A percentile compares a stretch with the other conserved stretches of the same genome.
Evolutionary conservation across 2,888 invertebrate genomes (phyloP).

Genomic region (Machimus rusticus): DNA sequence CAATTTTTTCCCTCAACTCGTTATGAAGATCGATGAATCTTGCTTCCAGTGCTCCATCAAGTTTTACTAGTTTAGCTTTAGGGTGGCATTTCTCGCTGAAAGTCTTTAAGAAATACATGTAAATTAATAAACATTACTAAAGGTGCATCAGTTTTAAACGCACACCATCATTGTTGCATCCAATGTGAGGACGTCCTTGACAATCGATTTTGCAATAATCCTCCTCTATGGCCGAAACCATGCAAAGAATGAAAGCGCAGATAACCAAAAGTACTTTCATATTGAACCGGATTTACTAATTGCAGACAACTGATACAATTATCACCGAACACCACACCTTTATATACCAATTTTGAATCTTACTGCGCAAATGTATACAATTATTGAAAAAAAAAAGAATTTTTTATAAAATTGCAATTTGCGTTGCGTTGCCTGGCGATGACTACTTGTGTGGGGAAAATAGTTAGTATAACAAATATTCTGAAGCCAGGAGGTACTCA

Average conservation of each 20-base stretch:
- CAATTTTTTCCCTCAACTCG: conserved; percentile 48
- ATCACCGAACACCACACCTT: not conserved
- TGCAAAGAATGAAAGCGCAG: not conserved
- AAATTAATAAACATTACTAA: not conserved
- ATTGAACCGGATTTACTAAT: not conserved
- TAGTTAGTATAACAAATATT: too few species aligned
- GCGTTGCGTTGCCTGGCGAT: too few species aligned
- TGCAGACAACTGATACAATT: not conserved
- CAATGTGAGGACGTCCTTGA: not conserved
- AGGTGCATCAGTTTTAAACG: not conserved
- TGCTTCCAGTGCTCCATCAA: not conserved
- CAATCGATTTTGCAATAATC: not conserved
- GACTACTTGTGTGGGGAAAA: too few species aligned
- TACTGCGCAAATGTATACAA: too few species aligned
- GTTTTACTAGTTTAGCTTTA: not conserved
- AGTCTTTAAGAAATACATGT: not conserved
- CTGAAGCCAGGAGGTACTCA: too few species aligned
- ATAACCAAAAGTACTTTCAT: not conserved
- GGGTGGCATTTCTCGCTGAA: not conserved
- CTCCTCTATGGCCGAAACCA: not conserved
- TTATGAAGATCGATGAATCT: conserved; percentile 44
- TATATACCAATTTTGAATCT: conserved; percentile 25
- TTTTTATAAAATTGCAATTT: conserved; percentile 39
- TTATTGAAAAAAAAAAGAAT: conserved; percentile 43
- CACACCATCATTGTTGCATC: conserved; percentile 12